Conservation (phyloP, 2,797 vertebrate species). For the Eurystomus glaucurus region DNA sequence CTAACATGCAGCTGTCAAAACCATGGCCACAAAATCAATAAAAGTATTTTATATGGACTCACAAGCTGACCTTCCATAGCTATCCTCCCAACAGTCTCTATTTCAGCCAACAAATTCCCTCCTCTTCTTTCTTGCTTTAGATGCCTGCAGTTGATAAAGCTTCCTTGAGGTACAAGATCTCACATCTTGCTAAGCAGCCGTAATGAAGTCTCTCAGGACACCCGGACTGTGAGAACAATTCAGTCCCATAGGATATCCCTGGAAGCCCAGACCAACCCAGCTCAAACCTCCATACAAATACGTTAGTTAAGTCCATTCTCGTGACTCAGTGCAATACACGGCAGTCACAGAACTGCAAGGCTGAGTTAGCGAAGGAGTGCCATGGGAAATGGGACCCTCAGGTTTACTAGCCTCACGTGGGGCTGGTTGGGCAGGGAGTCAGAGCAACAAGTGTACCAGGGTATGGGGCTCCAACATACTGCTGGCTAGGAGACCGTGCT, state of each 20-base stretch:
- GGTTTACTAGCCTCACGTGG: rapidly evolving
- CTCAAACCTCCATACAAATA: not conserved
- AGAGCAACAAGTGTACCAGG: not conserved
- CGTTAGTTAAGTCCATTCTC: not conserved
- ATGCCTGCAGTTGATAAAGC: not conserved
- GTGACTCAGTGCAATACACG: not conserved
- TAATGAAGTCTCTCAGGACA: not conserved
- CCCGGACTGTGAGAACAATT: not conserved
- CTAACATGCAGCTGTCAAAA: not conserved
- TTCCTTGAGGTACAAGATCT: not conserved
- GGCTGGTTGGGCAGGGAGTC: not conserved
- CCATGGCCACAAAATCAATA: not conserved
- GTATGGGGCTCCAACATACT: not conserved
- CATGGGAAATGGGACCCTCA: not conserved
- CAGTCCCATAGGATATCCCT: not conserved
- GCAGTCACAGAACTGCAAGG: not conserved
- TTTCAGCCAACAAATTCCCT: not conserved
- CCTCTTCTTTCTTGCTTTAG: not conserved
- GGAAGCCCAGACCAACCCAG: not conserved
- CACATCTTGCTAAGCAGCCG: not conserved
- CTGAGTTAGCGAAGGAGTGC: not conserved
- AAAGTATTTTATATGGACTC: not conserved
- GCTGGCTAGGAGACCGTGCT: not conserved
- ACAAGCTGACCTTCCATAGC: not conserved
- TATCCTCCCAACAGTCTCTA: not conserved